Evolutionary conservation across 2,888 invertebrate species (phyloP).

Genomic region (Rotaria sp.): DNA sequence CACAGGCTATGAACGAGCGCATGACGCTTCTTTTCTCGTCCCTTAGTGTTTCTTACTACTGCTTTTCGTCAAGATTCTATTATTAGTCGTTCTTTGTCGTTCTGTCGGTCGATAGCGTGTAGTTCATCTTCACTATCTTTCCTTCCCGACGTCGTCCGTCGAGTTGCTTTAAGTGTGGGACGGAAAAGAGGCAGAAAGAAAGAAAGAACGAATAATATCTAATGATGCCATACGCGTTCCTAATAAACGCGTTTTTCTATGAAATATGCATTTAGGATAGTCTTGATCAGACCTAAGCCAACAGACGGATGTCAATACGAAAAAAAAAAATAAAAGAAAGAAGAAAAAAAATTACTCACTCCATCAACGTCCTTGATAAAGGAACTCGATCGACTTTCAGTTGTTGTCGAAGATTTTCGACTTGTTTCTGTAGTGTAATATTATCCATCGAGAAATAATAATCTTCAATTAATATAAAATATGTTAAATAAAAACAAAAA

Average conservation of each 20-base stretch:
- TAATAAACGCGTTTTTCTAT: background rate
- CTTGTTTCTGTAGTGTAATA: constrained; percentile 18
- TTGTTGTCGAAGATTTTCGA: constrained; percentile 3
- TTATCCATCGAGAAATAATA: background rate
- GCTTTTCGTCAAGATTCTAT: background rate
- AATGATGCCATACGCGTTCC: background rate
- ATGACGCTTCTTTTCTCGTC: background rate
- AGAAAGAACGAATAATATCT: background rate
- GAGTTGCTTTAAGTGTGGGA: background rate
- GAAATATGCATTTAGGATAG: background rate
- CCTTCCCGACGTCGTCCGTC: background rate
- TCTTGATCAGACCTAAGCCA: background rate
- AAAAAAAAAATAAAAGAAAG: background rate
- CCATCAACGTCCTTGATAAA: background rate
- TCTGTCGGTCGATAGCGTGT: background rate
- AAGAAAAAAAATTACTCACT: background rate
- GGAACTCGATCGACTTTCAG: constrained; percentile 5
- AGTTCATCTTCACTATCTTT: background rate
- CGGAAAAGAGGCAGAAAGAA: background rate
- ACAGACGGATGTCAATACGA: background rate
- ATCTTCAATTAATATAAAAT: background rate
- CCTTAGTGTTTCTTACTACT: background rate
- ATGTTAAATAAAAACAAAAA: background rate
- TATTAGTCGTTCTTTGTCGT: background rate
- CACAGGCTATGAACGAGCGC: background rate